These are phyloP conservation scores for Cichladusa arquata DNA, from an alignment of 2,113 vertebrate genomes.

Conservation along the genomic window DNA sequence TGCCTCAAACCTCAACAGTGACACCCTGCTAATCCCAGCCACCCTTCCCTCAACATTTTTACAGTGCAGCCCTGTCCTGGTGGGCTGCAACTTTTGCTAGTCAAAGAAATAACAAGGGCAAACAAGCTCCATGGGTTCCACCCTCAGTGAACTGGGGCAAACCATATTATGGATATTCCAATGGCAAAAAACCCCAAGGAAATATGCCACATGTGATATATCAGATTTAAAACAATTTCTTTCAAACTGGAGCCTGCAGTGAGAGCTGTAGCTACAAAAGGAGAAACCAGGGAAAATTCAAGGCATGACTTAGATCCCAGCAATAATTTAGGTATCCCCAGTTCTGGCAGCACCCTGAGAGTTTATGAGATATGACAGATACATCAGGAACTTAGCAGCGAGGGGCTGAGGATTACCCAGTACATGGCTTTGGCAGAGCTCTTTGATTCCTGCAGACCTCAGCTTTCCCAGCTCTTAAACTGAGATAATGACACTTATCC, in stretches of 20 bases:
- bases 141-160: background rate
- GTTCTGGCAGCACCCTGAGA: background rate
- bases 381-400: background rate
- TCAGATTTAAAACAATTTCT: background rate
- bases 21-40: slow-evolving; percentile 19
- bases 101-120: background rate
- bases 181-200: background rate
- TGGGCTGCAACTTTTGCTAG: background rate
- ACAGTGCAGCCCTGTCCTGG: background rate
- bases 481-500: background rate
- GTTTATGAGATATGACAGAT: background rate
- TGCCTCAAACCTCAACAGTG: slow-evolving; percentile 19
- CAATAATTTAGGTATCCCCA: background rate
- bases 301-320: background rate
- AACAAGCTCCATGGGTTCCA: background rate
- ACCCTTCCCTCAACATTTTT: slow-evolving; percentile 24
- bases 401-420: background rate
- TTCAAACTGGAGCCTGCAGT: background rate
- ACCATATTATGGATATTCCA: background rate
- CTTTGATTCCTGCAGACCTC: background rate
- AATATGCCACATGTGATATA: background rate
- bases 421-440: background rate
- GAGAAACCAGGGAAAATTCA: background rate
- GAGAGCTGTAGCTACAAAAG: background rate
- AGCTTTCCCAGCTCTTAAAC: background rate